A percentile compares a stretch with the other conserved stretches of the same genome.
These are phyloP conservation scores for Hestina assimilis DNA, from an alignment of 1,140 invertebrate genomes.

Conservation along the genomic window DNA sequence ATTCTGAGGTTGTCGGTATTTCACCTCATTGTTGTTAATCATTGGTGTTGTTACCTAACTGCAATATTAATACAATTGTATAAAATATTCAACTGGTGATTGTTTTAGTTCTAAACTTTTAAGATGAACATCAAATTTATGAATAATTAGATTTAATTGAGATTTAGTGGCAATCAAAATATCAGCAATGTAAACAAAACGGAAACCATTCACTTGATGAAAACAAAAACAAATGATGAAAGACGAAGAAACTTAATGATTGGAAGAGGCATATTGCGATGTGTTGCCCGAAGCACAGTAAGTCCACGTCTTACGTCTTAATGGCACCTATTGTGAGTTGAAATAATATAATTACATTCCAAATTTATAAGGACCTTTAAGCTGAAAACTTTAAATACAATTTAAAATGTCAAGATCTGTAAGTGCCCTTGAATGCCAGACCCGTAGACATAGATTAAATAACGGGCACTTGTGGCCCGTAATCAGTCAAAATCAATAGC, in stretches of 20 bases:
- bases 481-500: conserved; percentile 67
- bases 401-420: conserved; percentile 25
- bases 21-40: conserved; percentile 61
- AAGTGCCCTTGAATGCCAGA: conserved; percentile 36
- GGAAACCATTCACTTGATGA: too few species aligned
- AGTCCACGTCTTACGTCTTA: too few species aligned
- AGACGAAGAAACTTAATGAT: too few species aligned
- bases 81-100: conserved; percentile 30
- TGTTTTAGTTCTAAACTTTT: background rate
- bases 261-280: too few species aligned
- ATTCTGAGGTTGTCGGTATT: conserved; percentile 55
- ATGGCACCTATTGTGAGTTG: too few species aligned
- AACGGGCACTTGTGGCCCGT: conserved; percentile 42
- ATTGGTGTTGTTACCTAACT: conserved; percentile 55
- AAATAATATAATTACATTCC: background rate
- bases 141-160: too few species aligned
- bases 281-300: too few species aligned
- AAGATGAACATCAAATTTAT: background rate
- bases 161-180: too few species aligned
- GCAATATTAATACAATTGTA: conserved; percentile 34
- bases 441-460: conserved; percentile 39
- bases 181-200: too few species aligned
- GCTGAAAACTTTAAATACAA: conserved; percentile 3
- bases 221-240: too few species aligned
- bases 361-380: background rate